These are phyloP conservation scores for Tangara arthus DNA, from an alignment of 2,797 vertebrate genomes.

Conservation along the genomic window DNA sequence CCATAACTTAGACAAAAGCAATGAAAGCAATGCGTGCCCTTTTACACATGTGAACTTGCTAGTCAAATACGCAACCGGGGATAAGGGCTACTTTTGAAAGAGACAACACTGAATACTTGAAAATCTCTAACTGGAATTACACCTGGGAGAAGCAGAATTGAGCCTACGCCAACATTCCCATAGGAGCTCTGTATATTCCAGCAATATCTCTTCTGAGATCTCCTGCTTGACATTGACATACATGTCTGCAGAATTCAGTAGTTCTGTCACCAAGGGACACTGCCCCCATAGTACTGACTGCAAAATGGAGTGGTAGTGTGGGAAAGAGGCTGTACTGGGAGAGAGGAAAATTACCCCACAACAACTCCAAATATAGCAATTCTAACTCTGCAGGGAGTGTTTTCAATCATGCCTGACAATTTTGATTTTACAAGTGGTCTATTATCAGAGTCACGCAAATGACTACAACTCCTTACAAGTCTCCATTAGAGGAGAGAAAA, in stretches of 20 bases:
- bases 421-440: neutral
- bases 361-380: constrained; percentile 38
- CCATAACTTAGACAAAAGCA: neutral
- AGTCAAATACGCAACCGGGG: neutral
- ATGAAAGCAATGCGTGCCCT: neutral
- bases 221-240: neutral
- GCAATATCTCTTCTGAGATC: neutral
- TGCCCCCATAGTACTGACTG: neutral
- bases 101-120: neutral
- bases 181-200: neutral
- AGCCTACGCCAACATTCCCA: neutral
- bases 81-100: neutral
- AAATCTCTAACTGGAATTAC: neutral
- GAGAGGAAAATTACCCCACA: neutral
- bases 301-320: neutral
- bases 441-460: neutral
- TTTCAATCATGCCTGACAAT: constrained; percentile 8
- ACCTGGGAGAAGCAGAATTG: neutral
- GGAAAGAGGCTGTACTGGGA: neutral
- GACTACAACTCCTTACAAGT: neutral
- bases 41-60: neutral
- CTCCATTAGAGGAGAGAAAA: neutral
- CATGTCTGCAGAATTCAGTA: neutral
- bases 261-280: neutral
- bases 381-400: neutral